Base-by-base conservation (phyloP, 2,797 vertebrate species). In the Antennarius maculatus region DNA sequence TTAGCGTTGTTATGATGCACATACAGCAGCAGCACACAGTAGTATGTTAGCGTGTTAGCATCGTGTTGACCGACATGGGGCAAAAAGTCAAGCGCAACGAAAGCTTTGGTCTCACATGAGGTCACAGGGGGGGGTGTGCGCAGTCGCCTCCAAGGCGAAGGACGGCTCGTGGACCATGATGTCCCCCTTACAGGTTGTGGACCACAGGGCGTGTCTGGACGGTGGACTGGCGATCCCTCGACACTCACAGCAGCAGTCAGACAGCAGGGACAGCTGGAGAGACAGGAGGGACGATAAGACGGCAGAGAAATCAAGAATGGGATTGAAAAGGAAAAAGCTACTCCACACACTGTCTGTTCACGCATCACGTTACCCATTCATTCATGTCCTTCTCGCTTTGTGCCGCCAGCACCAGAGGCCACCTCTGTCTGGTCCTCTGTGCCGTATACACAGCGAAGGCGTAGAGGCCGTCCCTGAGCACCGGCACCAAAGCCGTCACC, bases 121-220 rank as follows among this genome's bases (percentile, higher is more conserved):
- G 81, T 98, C 96, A 42, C 95, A 97, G 1, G 95, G 85, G 74
- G 89, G 75, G 11, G 89, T 78, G 74, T 93, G 91, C 0, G 90
- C 70, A 0, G 89, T n/a, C 0, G 92, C 89, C 88, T 99, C 98
- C 86, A 99, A 90, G 57, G 92, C 91, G 11, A 92, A 89, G 29
- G 89, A 91, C 8, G 97, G 96, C 77, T 99, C 97, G 0, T 97
- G 96, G 74, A 98, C 95, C 74, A 99, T 95, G 89, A 99, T 57
- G 86, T 99, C 97, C 52, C 98, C 98, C 90, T 96, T 98, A 64
- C 95, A 95, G 53, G 97, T 98, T 45, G 95, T 87, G 2, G 97
- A 96, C 98, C 98, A 99, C 88, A 99, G 90, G 75, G 96, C 96
- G 60, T 95, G 95, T 13, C 83, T 92, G 83, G 96, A 96, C 0